Percentiles rank a stretch among this genome's conserved stretches.
Evolutionary conservation across 2,113 vertebrate genomes (phyloP).

Genomic region (Hippocampus zosterae): DNA sequence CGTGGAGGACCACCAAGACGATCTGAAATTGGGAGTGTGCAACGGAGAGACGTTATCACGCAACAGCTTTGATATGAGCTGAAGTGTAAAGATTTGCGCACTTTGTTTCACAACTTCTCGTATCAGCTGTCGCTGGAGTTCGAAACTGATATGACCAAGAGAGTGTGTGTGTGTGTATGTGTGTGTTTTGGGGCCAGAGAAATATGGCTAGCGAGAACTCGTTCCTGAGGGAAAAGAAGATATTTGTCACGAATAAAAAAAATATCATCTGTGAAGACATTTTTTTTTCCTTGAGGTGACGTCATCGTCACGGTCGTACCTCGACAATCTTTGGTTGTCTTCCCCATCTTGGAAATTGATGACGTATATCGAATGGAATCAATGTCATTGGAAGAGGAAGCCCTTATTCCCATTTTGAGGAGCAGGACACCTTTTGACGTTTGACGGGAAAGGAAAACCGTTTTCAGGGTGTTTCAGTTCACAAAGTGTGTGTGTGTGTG

Average conservation of each 20-base stretch:
- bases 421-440: not conserved
- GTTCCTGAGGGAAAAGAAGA: too few species aligned
- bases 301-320: too few species aligned
- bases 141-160: slow-evolving; percentile 50
- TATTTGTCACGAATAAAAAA: too few species aligned
- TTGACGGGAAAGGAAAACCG: not conserved
- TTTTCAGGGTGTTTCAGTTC: not conserved
- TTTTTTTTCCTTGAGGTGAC: too few species aligned
- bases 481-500: not conserved
- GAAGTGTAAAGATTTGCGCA: slow-evolving; percentile 66
- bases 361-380: not conserved
- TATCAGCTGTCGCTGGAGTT: slow-evolving; percentile 54
- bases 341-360: not conserved
- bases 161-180: slow-evolving; percentile 27
- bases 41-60: slow-evolving; percentile 52
- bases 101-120: slow-evolving; percentile 62
- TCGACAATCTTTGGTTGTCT: not conserved
- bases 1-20: slow-evolving; percentile 60
- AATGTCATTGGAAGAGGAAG: not conserved
- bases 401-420: not conserved
- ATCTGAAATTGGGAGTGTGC: slow-evolving; percentile 37
- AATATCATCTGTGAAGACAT: too few species aligned
- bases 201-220: too few species aligned
- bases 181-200: too few species aligned
- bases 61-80: slow-evolving; percentile 67